A percentile compares a stretch with the other conserved stretches of the same genome.
phyloP scores from a whole-genome alignment of 1,140 invertebrate genomes.

The Onthophagus taurus region DNA sequence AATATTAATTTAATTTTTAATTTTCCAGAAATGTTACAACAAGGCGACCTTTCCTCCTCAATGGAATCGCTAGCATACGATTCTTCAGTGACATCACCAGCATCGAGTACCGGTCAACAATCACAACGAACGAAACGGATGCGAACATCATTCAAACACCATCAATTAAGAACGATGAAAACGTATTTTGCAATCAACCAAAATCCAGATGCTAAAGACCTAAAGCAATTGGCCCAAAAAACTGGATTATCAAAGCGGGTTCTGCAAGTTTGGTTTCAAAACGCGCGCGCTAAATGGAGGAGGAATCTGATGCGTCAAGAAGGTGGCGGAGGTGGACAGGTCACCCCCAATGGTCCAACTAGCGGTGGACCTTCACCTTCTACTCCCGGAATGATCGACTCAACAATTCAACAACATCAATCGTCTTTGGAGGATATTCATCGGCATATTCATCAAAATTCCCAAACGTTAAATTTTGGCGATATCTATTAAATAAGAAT shows the following conservation, averaged over 20 bases:
- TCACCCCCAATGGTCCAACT: conserved; percentile 37
- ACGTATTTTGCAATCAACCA: conserved; percentile 95
- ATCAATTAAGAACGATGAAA: conserved; percentile 96
- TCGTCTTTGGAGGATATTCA: conserved; percentile 33
- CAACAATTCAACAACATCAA: conserved; percentile 28
- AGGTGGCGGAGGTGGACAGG: conserved; percentile 38
- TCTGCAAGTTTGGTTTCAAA: conserved; percentile 98
- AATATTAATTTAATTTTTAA: too few species aligned
- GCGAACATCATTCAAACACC: conserved; percentile 94
- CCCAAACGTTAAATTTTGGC: conserved; percentile 33
- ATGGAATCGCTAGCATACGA: conserved; percentile 69
- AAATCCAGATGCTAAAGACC: conserved; percentile 93
- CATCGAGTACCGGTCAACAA: conserved; percentile 46
- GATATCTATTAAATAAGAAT: conserved; percentile 33
- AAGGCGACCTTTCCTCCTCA: conserved; percentile 61
- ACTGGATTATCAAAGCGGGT: conserved; percentile 95
- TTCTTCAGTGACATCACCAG: conserved; percentile 61
- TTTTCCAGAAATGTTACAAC: conserved; percentile 58
- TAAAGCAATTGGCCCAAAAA: conserved; percentile 91
- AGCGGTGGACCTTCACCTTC: conserved; percentile 37
- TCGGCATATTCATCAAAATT: conserved; percentile 32
- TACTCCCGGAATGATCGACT: conserved; percentile 26
- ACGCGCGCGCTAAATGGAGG: conserved; percentile 91
- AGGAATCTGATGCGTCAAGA: conserved; percentile 74
- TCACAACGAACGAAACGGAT: conserved; percentile 74